These are phyloP conservation scores for Pammene fasciana DNA, from an alignment of 2,888 invertebrate genomes.

Conservation along the genomic window DNA sequence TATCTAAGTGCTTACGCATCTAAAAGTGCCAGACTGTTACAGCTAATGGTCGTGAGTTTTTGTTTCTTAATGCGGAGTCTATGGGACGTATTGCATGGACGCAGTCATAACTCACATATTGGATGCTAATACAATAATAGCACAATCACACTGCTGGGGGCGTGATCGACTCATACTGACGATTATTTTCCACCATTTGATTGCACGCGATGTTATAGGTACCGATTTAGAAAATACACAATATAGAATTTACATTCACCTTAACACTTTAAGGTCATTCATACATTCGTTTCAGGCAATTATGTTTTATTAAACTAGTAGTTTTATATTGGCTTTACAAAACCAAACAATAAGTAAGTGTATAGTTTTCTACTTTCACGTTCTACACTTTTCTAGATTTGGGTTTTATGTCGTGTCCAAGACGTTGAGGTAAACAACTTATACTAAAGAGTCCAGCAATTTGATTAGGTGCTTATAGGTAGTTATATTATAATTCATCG, in stretches of 20 bases:
- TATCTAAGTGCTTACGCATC: too few species aligned
- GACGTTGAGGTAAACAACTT: too few species aligned
- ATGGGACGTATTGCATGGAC: constrained; percentile 40
- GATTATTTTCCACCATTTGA: constrained; percentile 56
- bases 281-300: background rate
- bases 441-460: too few species aligned
- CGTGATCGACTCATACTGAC: constrained; percentile 50
- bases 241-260: background rate
- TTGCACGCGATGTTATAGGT: constrained; percentile 52
- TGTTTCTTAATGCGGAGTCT: background rate
- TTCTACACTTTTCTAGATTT: too few species aligned
- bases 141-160: constrained; percentile 48
- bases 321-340: background rate
- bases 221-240: constrained; percentile 15
- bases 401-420: too few species aligned
- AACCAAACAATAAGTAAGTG: too few species aligned
- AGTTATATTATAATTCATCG: too few species aligned
- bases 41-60: too few species aligned
- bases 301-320: background rate
- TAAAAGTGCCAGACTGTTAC: too few species aligned
- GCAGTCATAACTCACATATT: constrained; percentile 48
- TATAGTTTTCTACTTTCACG: too few species aligned
- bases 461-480: too few species aligned
- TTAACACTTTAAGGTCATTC: background rate
- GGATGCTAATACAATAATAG: constrained; percentile 52